phyloP scores from a whole-genome alignment of 2,888 invertebrate genomes.

The Dryadula phaetusa region DNA sequence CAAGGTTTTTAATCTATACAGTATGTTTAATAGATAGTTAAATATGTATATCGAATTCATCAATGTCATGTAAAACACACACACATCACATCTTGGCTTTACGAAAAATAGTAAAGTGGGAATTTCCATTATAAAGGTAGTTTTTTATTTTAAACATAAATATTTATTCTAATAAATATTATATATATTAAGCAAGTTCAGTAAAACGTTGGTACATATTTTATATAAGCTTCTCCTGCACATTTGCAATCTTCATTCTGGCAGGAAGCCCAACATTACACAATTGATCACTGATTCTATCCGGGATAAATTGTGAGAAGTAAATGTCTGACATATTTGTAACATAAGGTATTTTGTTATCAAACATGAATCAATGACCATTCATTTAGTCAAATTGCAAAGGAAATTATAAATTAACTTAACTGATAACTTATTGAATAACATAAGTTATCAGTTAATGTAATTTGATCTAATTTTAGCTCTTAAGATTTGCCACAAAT shows the following conservation, averaged over 20 bases:
- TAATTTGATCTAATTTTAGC: too few relatives aligned
- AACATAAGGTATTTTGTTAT: constrained; percentile 1
- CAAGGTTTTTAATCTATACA: not conserved
- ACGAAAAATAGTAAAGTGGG: not conserved
- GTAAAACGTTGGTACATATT: constrained; percentile 10
- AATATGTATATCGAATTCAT: constrained; percentile 1
- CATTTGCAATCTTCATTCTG: constrained; percentile 54
- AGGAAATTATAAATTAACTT: too few relatives aligned
- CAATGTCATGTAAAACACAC: not conserved
- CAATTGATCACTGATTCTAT: constrained; percentile 50
- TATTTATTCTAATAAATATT: too few relatives aligned
- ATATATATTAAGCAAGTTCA: not conserved
- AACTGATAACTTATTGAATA: too few relatives aligned
- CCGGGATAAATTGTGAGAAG: constrained; percentile 37
- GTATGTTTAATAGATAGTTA: not conserved
- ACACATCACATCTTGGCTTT: not conserved
- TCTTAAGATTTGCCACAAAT: too few relatives aligned
- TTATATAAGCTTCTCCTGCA: constrained; percentile 47
- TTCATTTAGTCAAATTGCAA: not conserved
- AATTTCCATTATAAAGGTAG: not conserved
- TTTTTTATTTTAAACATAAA: not conserved
- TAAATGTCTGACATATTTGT: constrained; percentile 16
- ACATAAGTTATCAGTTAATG: too few relatives aligned
- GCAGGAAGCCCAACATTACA: constrained; percentile 57
- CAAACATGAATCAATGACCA: not conserved